These are phyloP conservation scores for Macrophya annulata DNA, from an alignment of 2,888 invertebrate species.

Conservation along the genomic window DNA sequence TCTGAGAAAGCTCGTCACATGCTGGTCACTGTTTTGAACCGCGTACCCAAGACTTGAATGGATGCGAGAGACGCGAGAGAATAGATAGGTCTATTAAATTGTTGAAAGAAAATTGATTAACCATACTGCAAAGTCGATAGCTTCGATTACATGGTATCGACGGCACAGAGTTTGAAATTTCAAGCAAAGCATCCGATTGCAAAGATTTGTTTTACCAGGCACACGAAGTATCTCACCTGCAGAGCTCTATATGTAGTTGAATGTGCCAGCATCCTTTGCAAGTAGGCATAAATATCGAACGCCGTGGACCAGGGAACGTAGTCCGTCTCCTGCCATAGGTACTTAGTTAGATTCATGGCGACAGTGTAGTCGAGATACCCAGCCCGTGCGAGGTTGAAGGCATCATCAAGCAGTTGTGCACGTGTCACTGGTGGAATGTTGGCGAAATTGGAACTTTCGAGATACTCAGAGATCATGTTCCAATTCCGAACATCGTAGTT, in stretches of 20 bases:
- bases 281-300: constrained; percentile 62
- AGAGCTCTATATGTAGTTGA: constrained; percentile 26
- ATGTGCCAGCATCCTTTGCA: constrained; percentile 56
- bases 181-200: background rate
- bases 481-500: constrained; percentile 67
- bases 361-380: constrained; percentile 73
- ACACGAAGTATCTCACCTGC: constrained; percentile 34
- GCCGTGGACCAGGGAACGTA: constrained; percentile 80
- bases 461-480: constrained; percentile 61
- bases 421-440: constrained; percentile 79
- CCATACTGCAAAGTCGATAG: background rate
- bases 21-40: constrained; percentile 79
- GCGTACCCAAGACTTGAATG: constrained; percentile 80
- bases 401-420: constrained; percentile 82
- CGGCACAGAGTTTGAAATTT: background rate
- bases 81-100: constrained; percentile 36
- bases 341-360: constrained; percentile 79
- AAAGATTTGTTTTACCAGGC: background rate
- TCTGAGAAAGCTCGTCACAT: constrained; percentile 83
- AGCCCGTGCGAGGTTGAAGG: constrained; percentile 75
- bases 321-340: constrained; percentile 78
- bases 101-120: background rate
- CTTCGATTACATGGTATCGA: background rate
- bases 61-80: constrained; percentile 12
- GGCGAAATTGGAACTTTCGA: constrained; percentile 57